Evolutionary conservation across 2,888 invertebrate species (phyloP), one percentile per base, ranked within the genome.

Genomic region (Tanypteryx hageni): DNA sequence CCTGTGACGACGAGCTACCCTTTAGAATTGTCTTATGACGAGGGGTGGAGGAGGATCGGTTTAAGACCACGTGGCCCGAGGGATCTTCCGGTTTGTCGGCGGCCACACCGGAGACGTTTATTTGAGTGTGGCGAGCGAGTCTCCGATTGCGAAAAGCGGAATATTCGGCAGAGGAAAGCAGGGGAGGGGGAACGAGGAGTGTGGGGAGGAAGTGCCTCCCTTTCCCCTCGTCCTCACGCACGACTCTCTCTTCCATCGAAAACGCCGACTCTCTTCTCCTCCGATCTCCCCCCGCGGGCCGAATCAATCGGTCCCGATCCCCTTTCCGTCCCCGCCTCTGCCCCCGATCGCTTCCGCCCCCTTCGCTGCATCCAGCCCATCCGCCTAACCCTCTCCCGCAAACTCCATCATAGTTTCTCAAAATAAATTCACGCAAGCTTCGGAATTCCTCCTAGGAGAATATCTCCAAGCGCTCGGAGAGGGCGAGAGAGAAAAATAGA

Each of bases 361-460:
- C 58, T 27, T 27, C 27, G 0, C 10, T 44, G 18, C n/a, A n/a
- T n/a, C n/a, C n/a, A n/a, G n/a, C 82, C 31, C 27, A 76, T 9
- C 82, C 82, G 31, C 76, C 76, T 27, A 76, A n/a, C 22, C 76
- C 76, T n/a, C 13, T 22, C 27, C 22, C 59, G 14, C 7, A 16
- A 31, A 27, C 8, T 8, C 64, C 64, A 64, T 89, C 89, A 59
- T 31, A 59, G 61, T 22, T 64, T 18, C 89, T 89, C 89, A 89
- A 89, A 89, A 89, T 89, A 89, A 64, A 89, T 89, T 61, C 89
- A 61, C 59, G 86, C 86, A 4, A 31, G 89, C 61, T 31, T 64
- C 44, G 64, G 64, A 27, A 89, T 89, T 89, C 64, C 89, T 59
- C 86, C 86, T 22, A 86, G 31, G 83, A 44, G n/a, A 83, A 83